These are phyloP conservation scores for Sinocyclocheilus anophthalmus DNA, from an alignment of 2,113 vertebrate species.

Conservation along the genomic window DNA sequence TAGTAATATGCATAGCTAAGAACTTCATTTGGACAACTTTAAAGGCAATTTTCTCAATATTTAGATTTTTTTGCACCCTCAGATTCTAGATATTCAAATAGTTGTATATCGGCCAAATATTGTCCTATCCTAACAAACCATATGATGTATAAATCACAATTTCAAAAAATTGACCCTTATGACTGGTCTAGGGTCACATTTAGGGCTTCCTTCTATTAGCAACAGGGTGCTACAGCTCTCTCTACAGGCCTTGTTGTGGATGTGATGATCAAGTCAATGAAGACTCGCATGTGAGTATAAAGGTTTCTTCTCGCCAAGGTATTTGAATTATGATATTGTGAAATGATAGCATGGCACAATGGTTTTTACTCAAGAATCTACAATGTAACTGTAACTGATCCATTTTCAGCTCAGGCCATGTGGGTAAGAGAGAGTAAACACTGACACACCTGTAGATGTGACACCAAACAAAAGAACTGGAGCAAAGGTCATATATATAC, in stretches of 20 bases:
- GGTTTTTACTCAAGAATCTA: not conserved
- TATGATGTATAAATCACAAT: too few relatives aligned
- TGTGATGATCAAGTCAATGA: not conserved
- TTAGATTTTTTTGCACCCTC: too few relatives aligned
- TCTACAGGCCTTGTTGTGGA: not conserved
- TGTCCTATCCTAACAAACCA: too few relatives aligned
- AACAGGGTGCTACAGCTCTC: not conserved
- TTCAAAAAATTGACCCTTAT: too few relatives aligned
- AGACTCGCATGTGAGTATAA: not conserved
- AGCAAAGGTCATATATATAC: not conserved
- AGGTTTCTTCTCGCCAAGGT: not conserved
- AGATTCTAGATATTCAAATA: too few relatives aligned
- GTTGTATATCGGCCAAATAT: too few relatives aligned
- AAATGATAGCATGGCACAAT: not conserved
- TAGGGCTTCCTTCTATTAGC: not conserved
- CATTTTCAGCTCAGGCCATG: not conserved
- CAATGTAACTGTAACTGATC: not conserved
- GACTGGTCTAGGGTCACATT: not conserved
- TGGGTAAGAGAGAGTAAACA: not conserved
- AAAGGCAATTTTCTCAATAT: too few relatives aligned
- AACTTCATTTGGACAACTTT: too few relatives aligned
- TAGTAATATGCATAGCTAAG: too few relatives aligned
- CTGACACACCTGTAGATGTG: not conserved
- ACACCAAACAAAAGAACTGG: conserved; percentile 3
- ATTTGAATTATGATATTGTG: not conserved